phyloP scores from a whole-genome alignment of 2,888 invertebrate genomes.

The Apamea sordens region DNA sequence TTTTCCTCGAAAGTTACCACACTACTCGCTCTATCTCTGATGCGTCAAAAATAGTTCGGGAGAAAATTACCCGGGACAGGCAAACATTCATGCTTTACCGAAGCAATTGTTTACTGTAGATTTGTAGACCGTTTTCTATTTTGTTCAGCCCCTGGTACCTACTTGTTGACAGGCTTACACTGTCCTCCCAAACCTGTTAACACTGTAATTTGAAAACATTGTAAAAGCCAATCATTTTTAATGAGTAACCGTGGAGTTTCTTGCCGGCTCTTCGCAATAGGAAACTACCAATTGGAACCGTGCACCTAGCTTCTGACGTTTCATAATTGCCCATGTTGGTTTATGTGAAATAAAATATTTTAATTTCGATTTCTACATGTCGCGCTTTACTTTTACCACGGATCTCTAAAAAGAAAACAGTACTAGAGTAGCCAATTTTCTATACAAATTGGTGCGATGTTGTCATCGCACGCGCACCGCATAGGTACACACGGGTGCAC shows the following conservation, averaged over 20 bases:
- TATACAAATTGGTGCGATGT: constrained; percentile 36
- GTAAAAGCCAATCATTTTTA: too few relatives aligned
- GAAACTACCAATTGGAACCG: too few relatives aligned
- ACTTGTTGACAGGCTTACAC: too few relatives aligned
- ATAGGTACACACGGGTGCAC: constrained; percentile 40
- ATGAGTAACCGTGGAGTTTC: too few relatives aligned
- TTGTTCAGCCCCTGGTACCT: too few relatives aligned
- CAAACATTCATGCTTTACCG: not conserved
- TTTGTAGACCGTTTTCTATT: too few relatives aligned
- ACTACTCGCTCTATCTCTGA: too few relatives aligned
- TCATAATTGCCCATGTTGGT: not conserved
- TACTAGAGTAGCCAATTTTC: constrained; percentile 31
- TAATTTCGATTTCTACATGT: not conserved
- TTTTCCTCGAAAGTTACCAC: too few relatives aligned
- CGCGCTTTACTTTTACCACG: not conserved
- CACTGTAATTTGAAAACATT: too few relatives aligned
- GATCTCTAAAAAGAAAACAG: constrained; percentile 39
- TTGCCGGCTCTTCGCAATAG: too few relatives aligned
- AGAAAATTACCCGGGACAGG: not conserved
- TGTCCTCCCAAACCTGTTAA: too few relatives aligned
- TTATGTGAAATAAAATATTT: not conserved
- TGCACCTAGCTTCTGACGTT: too few relatives aligned
- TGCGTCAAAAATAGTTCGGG: not conserved
- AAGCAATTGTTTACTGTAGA: not conserved
- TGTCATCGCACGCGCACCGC: constrained; percentile 42